Conservation (phyloP, 2,113 vertebrate species). For the Merops nubicus region DNA sequence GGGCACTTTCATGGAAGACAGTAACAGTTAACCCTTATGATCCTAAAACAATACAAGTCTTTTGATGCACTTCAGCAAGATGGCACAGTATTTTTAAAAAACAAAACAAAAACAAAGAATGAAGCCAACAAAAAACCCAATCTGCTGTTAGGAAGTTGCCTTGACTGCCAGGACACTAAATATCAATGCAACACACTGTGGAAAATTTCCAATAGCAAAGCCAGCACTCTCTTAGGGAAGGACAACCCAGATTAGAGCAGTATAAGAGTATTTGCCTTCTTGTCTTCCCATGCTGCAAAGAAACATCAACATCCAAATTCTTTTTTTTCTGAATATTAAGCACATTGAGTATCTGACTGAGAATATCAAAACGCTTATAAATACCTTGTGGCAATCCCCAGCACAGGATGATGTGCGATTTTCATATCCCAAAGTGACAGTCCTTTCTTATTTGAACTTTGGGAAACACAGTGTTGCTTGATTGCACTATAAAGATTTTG, state of each 20-base stretch:
- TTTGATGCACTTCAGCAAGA: neutral
- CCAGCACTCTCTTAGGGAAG: neutral
- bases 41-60: neutral
- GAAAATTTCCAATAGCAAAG: neutral
- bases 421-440: neutral
- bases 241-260: neutral
- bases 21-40: neutral
- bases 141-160: neutral
- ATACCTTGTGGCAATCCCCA: neutral
- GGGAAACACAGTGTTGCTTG: neutral
- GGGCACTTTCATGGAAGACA: neutral
- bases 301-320: neutral
- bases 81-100: neutral
- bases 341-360: neutral
- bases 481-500: neutral
- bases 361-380: neutral
- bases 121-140: neutral
- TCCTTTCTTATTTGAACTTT: neutral
- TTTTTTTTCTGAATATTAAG: neutral
- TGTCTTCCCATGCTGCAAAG: neutral
- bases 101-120: fast-evolving
- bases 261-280: neutral
- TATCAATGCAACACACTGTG: neutral
- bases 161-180: neutral
- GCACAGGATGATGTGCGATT: neutral